Evolutionary conservation across 1,140 invertebrate genomes (phyloP).

Genomic region (Halesus radiatus): DNA sequence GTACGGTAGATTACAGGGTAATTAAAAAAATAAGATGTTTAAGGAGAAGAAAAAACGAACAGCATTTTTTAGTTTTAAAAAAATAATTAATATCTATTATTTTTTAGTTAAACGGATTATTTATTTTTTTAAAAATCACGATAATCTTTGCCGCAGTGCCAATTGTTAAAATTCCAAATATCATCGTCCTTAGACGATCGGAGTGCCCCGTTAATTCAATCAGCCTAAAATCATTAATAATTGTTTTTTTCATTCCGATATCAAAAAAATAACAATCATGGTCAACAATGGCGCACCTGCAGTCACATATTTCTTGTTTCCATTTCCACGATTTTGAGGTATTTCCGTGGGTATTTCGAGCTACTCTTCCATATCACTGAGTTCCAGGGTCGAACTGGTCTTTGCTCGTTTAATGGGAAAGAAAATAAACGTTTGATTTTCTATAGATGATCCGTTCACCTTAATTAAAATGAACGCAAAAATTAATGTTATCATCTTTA

Average conservation of each 20-base stretch:
- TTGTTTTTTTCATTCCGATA: neutral
- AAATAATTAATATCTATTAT: too few relatives aligned
- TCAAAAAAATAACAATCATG: slow-evolving; percentile 19
- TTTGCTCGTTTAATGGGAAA: too few relatives aligned
- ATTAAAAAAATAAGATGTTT: too few relatives aligned
- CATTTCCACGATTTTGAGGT: slow-evolving; percentile 1
- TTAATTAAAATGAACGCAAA: too few relatives aligned
- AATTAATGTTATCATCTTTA: too few relatives aligned
- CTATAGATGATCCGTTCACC: too few relatives aligned
- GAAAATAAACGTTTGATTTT: too few relatives aligned
- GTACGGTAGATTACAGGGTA: too few relatives aligned
- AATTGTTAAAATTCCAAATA: neutral
- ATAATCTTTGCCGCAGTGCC: neutral
- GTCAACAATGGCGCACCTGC: slow-evolving; percentile 1
- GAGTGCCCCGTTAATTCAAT: slow-evolving; percentile 9
- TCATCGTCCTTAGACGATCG: neutral
- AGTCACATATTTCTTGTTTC: slow-evolving; percentile 8
- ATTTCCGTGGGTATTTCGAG: neutral
- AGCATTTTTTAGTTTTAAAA: too few relatives aligned
- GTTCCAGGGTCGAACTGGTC: neutral
- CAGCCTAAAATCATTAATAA: slow-evolving; percentile 7
- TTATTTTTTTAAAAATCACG: too few relatives aligned
- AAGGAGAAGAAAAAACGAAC: too few relatives aligned
- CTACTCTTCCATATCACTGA: neutral
- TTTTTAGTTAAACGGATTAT: too few relatives aligned